Evolutionary conservation across 1,140 invertebrate species (phyloP), one percentile per base, ranked within the genome.

Genomic region (Lordiphosa stackelbergi): DNA sequence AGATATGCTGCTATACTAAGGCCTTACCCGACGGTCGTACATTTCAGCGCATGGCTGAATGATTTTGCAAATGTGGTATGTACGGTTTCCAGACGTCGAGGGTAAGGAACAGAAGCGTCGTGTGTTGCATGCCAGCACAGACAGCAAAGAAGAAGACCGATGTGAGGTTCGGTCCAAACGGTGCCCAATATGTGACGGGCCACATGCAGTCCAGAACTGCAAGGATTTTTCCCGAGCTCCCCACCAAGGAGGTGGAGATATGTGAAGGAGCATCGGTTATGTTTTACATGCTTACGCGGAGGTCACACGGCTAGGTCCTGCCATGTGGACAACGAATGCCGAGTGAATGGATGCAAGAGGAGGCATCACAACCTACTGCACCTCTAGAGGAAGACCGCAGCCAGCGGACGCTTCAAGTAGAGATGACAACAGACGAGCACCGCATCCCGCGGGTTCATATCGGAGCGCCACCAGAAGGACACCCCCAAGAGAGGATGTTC

Each of bases 21-120:
- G 40, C 34, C 42, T 2, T 47, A 55, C 36, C 42, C 53, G 10
- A 38, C 35, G 13, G 34, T 55, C 5, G 22, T 38, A 4, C 42
- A 55, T 5, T 12, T 38, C 9, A 55, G 35, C 42, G 10, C 36
- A 5, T 28, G 24, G 9, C 34, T 53, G 8, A 9, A 35, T 11
- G 35, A 28, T 5, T 16, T 55, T 7, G 22, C 22, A 3, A 56
- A 40, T 10, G 4, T 55, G 19, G 35, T 47, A 12, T 31, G 43
- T 3, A 46, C 12, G 12, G 8, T 47, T 8, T 28, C n/a, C 45
- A 8, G 54, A 49, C 8, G 24, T 2, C 2, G 28, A 13, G 3
- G 4, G 10, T 8, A 24, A 22, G 19, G 41, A 19, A 6, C 16
- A 19, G 5, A 43, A 22, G 16, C 41, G 16, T 5, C 8, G 41